A percentile compares a stretch with the other conserved stretches of the same genome.
Conservation (phyloP, 2,888 invertebrate genomes). For the Cataglyphis albicans region DNA sequence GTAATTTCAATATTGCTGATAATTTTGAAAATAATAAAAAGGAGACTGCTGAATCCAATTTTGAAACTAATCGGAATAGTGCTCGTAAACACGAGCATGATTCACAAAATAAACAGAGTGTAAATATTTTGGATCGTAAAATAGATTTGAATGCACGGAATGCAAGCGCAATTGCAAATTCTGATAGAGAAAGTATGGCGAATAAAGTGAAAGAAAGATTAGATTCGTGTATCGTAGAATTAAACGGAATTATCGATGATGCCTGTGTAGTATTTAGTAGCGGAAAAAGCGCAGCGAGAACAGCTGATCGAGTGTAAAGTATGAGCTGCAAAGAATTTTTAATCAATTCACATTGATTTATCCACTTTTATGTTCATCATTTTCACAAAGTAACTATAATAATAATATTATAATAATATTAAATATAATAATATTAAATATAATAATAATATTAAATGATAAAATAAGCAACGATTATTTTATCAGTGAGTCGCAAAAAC, state of each 20-base stretch:
- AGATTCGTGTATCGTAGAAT: conserved; percentile 63
- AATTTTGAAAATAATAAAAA: background rate
- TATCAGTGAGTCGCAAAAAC: background rate
- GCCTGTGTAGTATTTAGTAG: conserved; percentile 59
- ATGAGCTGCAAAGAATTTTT: too few relatives aligned
- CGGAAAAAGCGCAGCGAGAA: background rate
- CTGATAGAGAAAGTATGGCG: conserved; percentile 6
- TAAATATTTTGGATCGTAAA: conserved; percentile 1
- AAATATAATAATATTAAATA: too few relatives aligned
- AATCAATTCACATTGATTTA: too few relatives aligned
- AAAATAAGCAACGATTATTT: background rate
- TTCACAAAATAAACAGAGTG: background rate
- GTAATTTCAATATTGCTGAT: background rate
- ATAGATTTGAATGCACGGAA: background rate
- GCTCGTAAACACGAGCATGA: background rate
- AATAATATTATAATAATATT: too few relatives aligned
- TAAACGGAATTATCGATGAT: conserved; percentile 73
- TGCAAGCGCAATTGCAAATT: background rate
- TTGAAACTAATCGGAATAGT: background rate
- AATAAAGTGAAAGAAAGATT: conserved; percentile 58
- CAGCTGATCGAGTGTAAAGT: background rate
- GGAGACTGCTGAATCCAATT: background rate
- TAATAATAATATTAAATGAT: too few relatives aligned
- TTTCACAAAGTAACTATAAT: too few relatives aligned
- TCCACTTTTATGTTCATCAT: too few relatives aligned